phyloP scores from a whole-genome alignment of 1,140 invertebrate species.

The Lepidurus couesii region DNA sequence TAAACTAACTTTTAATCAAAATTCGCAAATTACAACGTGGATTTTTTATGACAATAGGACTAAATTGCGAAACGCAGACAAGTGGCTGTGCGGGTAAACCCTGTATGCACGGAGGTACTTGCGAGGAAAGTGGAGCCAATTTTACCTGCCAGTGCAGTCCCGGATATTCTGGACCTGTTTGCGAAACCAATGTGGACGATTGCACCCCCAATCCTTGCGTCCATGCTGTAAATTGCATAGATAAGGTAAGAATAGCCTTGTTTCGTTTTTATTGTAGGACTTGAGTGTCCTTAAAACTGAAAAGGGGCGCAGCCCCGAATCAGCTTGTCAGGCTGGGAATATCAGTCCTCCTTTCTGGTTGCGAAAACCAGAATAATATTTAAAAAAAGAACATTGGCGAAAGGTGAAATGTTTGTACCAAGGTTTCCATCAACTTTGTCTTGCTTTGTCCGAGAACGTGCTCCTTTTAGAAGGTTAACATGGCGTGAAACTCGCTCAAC shows the following conservation, averaged over 20 bases:
- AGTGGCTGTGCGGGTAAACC: conserved; percentile 51
- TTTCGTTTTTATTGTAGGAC: background rate
- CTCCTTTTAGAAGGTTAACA: conserved; percentile 37
- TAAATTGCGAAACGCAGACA: background rate
- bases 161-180: conserved; percentile 61
- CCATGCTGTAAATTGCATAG: conserved; percentile 39
- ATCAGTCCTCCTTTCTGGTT: too few relatives aligned
- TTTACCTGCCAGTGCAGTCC: conserved; percentile 61
- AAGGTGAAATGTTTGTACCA: background rate
- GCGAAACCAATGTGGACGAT: conserved; percentile 79
- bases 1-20: background rate
- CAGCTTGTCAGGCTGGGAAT: too few relatives aligned
- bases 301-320: too few relatives aligned
- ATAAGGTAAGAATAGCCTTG: conserved; percentile 36
- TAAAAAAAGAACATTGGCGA: background rate
- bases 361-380: too few relatives aligned
- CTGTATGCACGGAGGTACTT: conserved; percentile 69
- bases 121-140: conserved; percentile 51
- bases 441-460: background rate
- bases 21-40: too few relatives aligned
- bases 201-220: conserved; percentile 51
- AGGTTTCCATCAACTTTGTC: background rate
- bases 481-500: background rate
- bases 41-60: background rate
- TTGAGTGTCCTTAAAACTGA: too few relatives aligned